Percentiles rank a stretch among this genome's conserved stretches.
Evolutionary conservation across 2,888 invertebrate species (phyloP).

Genomic region (Tipula helvola): DNA sequence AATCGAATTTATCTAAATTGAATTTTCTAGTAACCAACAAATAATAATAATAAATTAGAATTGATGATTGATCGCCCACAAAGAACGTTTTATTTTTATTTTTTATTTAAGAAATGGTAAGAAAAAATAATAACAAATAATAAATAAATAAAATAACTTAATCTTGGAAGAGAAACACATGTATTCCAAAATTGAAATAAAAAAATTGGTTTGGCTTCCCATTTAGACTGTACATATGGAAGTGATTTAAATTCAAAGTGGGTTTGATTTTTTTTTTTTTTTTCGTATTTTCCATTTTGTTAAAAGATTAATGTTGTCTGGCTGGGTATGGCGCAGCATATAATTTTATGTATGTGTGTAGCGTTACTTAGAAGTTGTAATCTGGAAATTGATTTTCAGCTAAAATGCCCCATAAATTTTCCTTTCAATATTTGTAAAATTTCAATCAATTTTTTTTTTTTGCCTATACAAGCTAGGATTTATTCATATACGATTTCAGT

Average conservation of each 20-base stretch:
- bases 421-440: not conserved
- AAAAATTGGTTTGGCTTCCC: not conserved
- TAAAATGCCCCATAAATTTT: not conserved
- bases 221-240: not conserved
- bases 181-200: not conserved
- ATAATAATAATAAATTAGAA: not conserved
- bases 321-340: not conserved
- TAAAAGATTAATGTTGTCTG: not conserved
- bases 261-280: not conserved
- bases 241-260: not conserved
- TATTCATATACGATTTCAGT: not conserved
- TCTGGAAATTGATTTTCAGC: not conserved
- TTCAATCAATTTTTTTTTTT: not conserved
- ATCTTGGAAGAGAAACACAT: not conserved
- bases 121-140: not conserved
- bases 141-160: not conserved
- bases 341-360: not conserved
- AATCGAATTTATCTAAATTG: not conserved
- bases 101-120: not conserved
- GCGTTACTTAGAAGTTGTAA: not conserved
- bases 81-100: not conserved
- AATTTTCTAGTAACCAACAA: not conserved
- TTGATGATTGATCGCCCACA: not conserved
- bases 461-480: not conserved
- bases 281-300: not conserved